Conservation (phyloP, 2,797 vertebrate genomes). For the Poeciliopsis gracilis region DNA sequence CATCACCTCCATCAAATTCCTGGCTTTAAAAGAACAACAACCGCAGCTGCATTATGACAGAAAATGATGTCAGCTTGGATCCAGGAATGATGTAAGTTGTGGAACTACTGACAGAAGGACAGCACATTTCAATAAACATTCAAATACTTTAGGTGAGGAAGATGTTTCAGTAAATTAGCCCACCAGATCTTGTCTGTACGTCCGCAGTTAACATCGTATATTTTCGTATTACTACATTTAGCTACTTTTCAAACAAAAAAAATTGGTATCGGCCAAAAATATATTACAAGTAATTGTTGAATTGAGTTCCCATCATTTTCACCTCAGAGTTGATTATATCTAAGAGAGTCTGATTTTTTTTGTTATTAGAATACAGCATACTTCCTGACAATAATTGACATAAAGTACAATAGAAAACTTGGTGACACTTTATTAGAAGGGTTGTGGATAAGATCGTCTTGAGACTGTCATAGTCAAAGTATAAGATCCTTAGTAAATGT, state of each 20-base stretch:
- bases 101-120: not conserved
- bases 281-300: not conserved
- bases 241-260: not conserved
- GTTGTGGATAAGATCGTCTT: too few relatives aligned
- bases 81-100: constrained; percentile 9
- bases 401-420: too few relatives aligned
- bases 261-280: not conserved
- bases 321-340: not conserved
- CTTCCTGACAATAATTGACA: too few relatives aligned
- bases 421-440: too few relatives aligned
- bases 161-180: not conserved
- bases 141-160: not conserved
- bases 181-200: not conserved
- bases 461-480: not conserved
- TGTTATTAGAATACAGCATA: too few relatives aligned
- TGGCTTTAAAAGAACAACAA: not conserved
- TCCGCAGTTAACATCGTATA: not conserved
- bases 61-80: constrained; percentile 1
- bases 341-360: not conserved
- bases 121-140: not conserved
- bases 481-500: not conserved
- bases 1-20: not conserved
- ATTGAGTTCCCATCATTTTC: not conserved
- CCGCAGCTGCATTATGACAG: constrained; percentile 4
- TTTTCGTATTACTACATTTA: not conserved